A percentile compares a stretch with the other conserved stretches of the same genome.
Evolutionary conservation across 2,888 invertebrate genomes (phyloP).

Genomic region (Elysia crispata): DNA sequence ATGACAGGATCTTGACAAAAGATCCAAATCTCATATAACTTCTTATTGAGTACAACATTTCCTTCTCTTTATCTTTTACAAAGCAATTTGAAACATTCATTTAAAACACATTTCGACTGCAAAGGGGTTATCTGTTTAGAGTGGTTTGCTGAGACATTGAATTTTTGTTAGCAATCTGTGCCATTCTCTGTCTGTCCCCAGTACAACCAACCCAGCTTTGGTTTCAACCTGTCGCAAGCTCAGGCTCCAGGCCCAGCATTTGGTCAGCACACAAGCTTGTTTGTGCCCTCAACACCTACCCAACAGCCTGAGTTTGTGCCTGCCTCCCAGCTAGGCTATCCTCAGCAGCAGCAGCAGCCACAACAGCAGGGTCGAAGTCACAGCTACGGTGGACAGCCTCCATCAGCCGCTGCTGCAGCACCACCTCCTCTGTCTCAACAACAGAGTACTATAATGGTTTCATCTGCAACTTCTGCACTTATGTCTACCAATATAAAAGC

Average conservation of each 20-base stretch:
- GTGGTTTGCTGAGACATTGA: too few relatives aligned
- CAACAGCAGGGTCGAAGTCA: constrained; percentile 35
- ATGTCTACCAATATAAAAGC: constrained; percentile 91
- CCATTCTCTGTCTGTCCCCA: constrained; percentile 39
- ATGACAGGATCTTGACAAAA: too few relatives aligned
- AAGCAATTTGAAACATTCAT: too few relatives aligned
- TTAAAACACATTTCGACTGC: too few relatives aligned
- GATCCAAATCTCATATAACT: too few relatives aligned
- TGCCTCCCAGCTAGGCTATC: constrained; percentile 51
- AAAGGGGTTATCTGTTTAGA: too few relatives aligned
- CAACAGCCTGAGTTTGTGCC: constrained; percentile 57
- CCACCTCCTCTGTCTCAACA: constrained; percentile 50
- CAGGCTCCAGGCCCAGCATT: constrained; percentile 59
- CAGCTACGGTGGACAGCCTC: constrained; percentile 80
- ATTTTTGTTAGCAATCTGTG: too few relatives aligned
- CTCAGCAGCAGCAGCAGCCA: background rate
- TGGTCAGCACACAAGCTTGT: constrained; percentile 77
- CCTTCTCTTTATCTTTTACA: too few relatives aligned
- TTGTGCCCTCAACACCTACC: constrained; percentile 83
- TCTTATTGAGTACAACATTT: too few relatives aligned
- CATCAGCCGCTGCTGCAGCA: constrained; percentile 45
- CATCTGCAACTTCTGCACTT: constrained; percentile 90
- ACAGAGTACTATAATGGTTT: constrained; percentile 87
- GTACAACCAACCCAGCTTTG: constrained; percentile 68
- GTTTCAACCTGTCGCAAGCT: constrained; percentile 80